Evolutionary conservation across 2,797 vertebrate genomes (phyloP).

Genomic region (Todus mexicanus): DNA sequence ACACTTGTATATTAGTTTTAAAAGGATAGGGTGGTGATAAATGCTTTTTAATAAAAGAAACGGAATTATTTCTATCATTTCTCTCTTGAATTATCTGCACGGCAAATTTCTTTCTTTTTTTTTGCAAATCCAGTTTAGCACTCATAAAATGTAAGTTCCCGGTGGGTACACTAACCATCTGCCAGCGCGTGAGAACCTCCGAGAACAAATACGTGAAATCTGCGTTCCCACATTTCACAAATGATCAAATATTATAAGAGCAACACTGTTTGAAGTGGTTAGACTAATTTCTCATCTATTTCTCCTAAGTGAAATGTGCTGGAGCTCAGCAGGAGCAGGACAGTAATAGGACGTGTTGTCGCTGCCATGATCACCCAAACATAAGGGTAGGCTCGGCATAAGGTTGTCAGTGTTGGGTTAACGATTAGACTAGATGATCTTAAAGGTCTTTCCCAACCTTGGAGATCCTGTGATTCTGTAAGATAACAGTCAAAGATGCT

Average conservation of each 20-base stretch:
- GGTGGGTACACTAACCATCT: neutral
- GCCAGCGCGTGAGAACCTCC: neutral
- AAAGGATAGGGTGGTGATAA: neutral
- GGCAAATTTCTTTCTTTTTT: neutral
- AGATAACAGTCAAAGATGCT: neutral
- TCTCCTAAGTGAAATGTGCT: neutral
- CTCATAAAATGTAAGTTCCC: slow-evolving; percentile 5
- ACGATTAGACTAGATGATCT: too few relatives aligned
- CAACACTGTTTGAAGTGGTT: neutral
- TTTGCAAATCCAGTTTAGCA: neutral
- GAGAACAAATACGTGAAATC: neutral
- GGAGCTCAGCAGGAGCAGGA: neutral
- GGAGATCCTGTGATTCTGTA: too few relatives aligned
- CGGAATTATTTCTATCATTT: slow-evolving; percentile 20
- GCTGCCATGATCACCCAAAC: neutral
- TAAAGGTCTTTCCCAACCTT: too few relatives aligned
- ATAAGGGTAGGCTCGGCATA: neutral
- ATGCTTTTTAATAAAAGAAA: slow-evolving; percentile 59
- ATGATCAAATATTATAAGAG: neutral
- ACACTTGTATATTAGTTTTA: neutral
- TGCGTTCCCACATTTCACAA: neutral
- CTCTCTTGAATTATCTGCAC: neutral
- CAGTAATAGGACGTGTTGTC: neutral
- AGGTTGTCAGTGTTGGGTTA: too few relatives aligned
- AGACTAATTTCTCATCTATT: neutral